Conservation (phyloP, 2,888 invertebrate species). For the Brachynemurus nebulosus region DNA sequence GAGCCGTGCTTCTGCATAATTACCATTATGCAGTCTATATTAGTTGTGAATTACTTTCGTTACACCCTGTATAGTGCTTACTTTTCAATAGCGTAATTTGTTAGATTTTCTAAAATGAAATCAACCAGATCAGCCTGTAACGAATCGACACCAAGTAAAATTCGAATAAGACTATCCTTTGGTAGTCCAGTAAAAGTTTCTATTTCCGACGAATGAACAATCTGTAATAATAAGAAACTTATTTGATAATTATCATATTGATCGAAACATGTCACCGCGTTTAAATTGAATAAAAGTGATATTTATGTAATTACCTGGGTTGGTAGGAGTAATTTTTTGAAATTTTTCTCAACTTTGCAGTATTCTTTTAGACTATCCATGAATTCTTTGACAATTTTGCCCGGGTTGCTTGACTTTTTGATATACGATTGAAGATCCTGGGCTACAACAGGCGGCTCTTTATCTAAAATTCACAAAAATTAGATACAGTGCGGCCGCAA, state of each 20-base stretch:
- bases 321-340: constrained; percentile 27
- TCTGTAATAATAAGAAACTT: constrained; percentile 7
- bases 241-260: background rate
- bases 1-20: no score
- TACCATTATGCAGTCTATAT: no score
- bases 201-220: constrained; percentile 6
- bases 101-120: constrained; percentile 45
- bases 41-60: no score
- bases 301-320: constrained; percentile 22
- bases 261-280: background rate
- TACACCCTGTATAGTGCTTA: no score
- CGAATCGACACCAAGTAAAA: constrained; percentile 45
- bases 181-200: constrained; percentile 18
- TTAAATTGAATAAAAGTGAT: background rate
- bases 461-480: background rate
- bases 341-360: constrained; percentile 24
- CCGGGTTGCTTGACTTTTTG: background rate
- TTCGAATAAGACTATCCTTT: constrained; percentile 45
- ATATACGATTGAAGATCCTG: background rate
- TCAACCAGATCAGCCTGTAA: constrained; percentile 46
- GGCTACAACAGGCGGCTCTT: background rate
- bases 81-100: constrained; percentile 38
- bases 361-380: constrained; percentile 32
- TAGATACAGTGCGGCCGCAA: background rate
- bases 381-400: constrained; percentile 36